These are phyloP conservation scores for Drosophila kokeensis DNA, from an alignment of 2,888 invertebrate genomes.

Conservation along the genomic window DNA sequence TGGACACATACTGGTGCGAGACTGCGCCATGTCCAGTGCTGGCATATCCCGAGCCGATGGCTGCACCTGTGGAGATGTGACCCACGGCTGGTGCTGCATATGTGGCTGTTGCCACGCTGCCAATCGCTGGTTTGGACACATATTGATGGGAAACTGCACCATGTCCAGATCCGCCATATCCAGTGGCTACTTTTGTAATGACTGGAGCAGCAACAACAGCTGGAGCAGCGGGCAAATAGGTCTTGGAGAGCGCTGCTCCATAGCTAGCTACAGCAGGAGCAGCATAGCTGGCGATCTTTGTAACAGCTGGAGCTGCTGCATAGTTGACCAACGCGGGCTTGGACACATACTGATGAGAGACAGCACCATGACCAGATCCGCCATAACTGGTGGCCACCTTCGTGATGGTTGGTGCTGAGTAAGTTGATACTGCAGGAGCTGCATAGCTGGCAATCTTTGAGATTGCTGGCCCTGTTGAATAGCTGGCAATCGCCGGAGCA, in stretches of 20 bases:
- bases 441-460: constrained; percentile 52
- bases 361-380: constrained; percentile 14
- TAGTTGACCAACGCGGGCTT: constrained; percentile 46
- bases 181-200: constrained; percentile 37
- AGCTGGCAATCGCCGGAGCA: constrained; percentile 43
- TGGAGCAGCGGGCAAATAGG: constrained; percentile 49
- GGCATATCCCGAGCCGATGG: constrained; percentile 22
- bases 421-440: constrained; percentile 54
- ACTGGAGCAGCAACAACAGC: constrained; percentile 49
- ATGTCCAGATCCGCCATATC: constrained; percentile 60
- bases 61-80: constrained; percentile 68
- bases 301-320: constrained; percentile 25
- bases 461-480: constrained; percentile 40
- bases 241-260: constrained; percentile 33
- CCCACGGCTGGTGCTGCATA: constrained; percentile 58
- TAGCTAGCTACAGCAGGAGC: constrained; percentile 77
- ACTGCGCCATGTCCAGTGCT: constrained; percentile 43
- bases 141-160: constrained; percentile 73
- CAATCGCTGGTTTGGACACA: constrained; percentile 66
- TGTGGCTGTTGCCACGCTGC: constrained; percentile 46
- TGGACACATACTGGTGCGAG: constrained; percentile 73
- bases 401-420: constrained; percentile 47
- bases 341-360: constrained; percentile 35
- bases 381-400: constrained; percentile 45
- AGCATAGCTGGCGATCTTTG: constrained; percentile 39